A percentile compares a stretch with the other conserved stretches of the same genome.
Evolutionary conservation across 2,797 vertebrate genomes (phyloP).

Genomic region (Chelon auratus): DNA sequence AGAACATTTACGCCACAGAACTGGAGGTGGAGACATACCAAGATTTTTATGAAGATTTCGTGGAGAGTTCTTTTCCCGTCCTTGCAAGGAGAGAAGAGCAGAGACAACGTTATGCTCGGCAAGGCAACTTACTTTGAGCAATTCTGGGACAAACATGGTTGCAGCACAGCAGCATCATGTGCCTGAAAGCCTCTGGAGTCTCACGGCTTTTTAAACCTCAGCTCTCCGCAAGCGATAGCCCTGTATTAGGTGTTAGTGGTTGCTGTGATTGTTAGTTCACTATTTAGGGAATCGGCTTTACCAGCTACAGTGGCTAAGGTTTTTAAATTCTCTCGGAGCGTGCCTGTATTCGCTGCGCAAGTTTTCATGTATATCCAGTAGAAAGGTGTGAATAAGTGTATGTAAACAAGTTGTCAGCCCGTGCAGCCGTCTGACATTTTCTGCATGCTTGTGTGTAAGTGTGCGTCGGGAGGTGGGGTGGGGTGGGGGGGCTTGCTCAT

Average conservation of each 20-base stretch:
- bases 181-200: constrained; percentile 60
- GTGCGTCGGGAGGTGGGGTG: constrained; percentile 18
- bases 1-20: not conserved
- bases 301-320: constrained; percentile 31
- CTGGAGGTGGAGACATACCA: not conserved
- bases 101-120: constrained; percentile 13
- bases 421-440: constrained; percentile 35
- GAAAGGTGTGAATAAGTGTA: constrained; percentile 28
- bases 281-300: constrained; percentile 48
- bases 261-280: constrained; percentile 40
- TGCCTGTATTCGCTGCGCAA: constrained; percentile 50
- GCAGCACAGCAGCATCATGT: constrained; percentile 21
- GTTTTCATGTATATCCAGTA: constrained; percentile 49
- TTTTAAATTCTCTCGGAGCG: constrained; percentile 45
- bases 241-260: constrained; percentile 37
- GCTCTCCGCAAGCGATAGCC: constrained; percentile 29
- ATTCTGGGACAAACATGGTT: not conserved
- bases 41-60: not conserved
- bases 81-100: constrained; percentile 28
- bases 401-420: constrained; percentile 22
- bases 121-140: not conserved
- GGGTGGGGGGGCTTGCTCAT: constrained; percentile 5
- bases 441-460: constrained; percentile 22
- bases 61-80: constrained; percentile 10
- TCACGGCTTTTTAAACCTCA: constrained; percentile 38